Evolutionary conservation across 1,140 invertebrate genomes (phyloP), one percentile per base, ranked within the genome.

Genomic region (Diachasma alloeum): DNA sequence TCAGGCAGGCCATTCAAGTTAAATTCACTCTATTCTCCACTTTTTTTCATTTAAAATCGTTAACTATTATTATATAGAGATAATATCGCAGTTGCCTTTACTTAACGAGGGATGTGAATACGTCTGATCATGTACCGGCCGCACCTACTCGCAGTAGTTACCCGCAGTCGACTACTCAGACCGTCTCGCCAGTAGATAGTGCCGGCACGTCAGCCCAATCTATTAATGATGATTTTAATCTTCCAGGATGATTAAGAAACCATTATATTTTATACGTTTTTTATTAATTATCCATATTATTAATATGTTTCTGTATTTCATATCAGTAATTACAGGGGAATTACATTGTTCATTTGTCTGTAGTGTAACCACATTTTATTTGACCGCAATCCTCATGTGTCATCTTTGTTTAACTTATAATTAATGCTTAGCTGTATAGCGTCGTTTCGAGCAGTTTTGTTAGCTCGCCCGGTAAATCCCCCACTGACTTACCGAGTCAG

Each of bases 291-390:
- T 76, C 80, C 80, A 80, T 82, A 80, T 83, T 79, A 82, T 76
- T 83, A 83, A 83, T 81, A 83, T 82, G 81, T 84, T 84, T 83
- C 82, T 83, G 82, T 83, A 83, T 83, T 83, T 84, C 80, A 80
- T 80, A 84, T 81, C 71, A 79, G 76, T 83, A 83, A 81, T 84
- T 83, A 84, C 83, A 84, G 77, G 80, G 78, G 80, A 82, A 83
- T 83, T 83, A 81, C 78, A 81, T 78, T 80, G 63, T 84, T 80
- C 69, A 78, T 78, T 56, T 77, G 42, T 76, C 9, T 11, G 22
- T 77, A 76, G 76, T 78, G 44, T 76, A 72, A 80, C 77, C 77
- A 80, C 68, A 80, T 78, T 70, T 75, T 6, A 31, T 31, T 73
- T 68, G 24, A 31, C 9, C 31, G 26, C 24, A 31, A 31, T 74